Evolutionary conservation across 1,140 invertebrate species (phyloP).

Genomic region (Habropoda laboriosa): DNA sequence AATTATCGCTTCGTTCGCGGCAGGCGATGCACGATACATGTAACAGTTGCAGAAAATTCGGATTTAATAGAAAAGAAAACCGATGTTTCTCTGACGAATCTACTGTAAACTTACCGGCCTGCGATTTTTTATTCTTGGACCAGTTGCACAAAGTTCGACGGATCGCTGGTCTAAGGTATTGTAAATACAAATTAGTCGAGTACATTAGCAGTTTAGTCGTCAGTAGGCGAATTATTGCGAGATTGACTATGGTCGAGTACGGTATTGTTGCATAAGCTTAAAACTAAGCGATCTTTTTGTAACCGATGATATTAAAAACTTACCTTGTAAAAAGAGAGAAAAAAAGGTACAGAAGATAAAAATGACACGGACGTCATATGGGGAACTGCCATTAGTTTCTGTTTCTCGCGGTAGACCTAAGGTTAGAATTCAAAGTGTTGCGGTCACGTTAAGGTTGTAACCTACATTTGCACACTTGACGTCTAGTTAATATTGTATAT

Average conservation of each 20-base stretch:
- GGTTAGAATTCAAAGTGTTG: background rate
- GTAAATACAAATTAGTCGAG: slow-evolving; percentile 57
- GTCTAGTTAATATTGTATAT: slow-evolving; percentile 23
- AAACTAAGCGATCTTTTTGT: slow-evolving; percentile 32
- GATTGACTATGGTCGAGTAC: slow-evolving; percentile 18
- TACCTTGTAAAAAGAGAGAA: slow-evolving; percentile 17
- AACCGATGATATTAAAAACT: slow-evolving; percentile 7
- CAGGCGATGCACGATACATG: background rate
- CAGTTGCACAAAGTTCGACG: background rate
- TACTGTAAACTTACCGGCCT: slow-evolving; percentile 32
- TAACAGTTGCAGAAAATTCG: background rate
- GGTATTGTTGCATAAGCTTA: slow-evolving; percentile 30
- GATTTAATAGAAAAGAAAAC: slow-evolving; percentile 1
- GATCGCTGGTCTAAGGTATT: slow-evolving; percentile 36
- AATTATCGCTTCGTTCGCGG: background rate
- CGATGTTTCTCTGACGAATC: slow-evolving; percentile 5
- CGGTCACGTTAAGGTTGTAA: slow-evolving; percentile 11
- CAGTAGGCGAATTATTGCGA: slow-evolving; percentile 14
- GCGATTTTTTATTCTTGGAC: slow-evolving; percentile 32
- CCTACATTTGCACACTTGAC: slow-evolving; percentile 28
- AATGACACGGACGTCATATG: slow-evolving; percentile 17
- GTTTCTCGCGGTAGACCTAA: slow-evolving; percentile 2
- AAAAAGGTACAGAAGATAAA: background rate
- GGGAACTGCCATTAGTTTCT: slow-evolving; percentile 22
- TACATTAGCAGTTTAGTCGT: slow-evolving; percentile 42